Evolutionary conservation across 2,888 invertebrate species (phyloP).

Genomic region (Actias luna): DNA sequence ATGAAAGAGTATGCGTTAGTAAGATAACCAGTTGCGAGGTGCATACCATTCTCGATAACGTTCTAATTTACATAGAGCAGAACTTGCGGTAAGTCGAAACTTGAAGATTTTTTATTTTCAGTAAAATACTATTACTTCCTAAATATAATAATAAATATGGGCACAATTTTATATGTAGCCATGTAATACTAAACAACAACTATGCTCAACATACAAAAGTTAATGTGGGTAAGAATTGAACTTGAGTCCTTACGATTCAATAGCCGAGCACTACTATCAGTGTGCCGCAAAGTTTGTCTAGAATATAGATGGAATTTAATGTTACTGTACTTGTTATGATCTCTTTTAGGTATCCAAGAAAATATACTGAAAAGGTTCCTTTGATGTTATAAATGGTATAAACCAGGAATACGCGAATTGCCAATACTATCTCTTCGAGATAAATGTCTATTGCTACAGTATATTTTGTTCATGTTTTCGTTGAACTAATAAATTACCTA

Average conservation of each 20-base stretch:
- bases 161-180: too few relatives aligned
- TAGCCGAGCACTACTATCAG: too few relatives aligned
- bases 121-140: background rate
- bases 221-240: too few relatives aligned
- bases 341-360: background rate
- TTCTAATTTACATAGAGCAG: background rate
- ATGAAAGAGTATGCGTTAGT: conserved; percentile 30
- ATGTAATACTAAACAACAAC: too few relatives aligned
- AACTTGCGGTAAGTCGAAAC: background rate
- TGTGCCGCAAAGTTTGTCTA: too few relatives aligned
- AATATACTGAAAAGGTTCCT: background rate
- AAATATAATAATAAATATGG: too few relatives aligned
- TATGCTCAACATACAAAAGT: too few relatives aligned
- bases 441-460: background rate
- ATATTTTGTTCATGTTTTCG: background rate
- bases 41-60: background rate
- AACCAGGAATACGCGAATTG: background rate
- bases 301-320: background rate
- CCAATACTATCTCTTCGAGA: background rate
- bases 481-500: background rate
- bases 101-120: background rate
- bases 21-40: background rate
- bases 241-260: too few relatives aligned
- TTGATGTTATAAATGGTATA: background rate
- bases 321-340: background rate